These are phyloP conservation scores for Nothocercus julius DNA, from an alignment of 2,113 vertebrate species.

Conservation along the genomic window DNA sequence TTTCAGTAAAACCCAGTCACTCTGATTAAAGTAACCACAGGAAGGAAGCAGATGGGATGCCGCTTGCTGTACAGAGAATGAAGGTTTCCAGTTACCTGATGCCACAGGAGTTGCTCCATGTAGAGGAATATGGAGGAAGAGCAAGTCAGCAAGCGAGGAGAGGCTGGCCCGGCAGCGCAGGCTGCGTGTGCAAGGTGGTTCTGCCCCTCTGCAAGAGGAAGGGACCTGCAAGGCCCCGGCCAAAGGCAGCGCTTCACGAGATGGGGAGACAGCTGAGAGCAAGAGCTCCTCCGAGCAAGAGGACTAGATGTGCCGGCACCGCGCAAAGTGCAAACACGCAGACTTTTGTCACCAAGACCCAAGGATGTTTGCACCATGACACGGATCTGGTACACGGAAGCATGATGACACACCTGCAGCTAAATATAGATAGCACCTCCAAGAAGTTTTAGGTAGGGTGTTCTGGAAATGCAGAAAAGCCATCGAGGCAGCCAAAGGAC, in stretches of 20 bases:
- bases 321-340: rapidly evolving
- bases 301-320: neutral
- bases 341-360: neutral
- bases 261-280: neutral
- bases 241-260: rapidly evolving
- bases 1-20: conserved; percentile 76
- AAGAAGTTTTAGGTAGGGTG: neutral
- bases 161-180: rapidly evolving
- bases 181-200: neutral
- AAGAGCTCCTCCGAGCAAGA: neutral
- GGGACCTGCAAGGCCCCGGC: neutral
- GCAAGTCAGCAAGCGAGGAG: rapidly evolving
- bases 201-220: rapidly evolving
- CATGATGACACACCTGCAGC: rapidly evolving
- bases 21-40: conserved; percentile 66
- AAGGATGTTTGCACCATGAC: rapidly evolving
- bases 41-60: conserved; percentile 72
- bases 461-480: neutral
- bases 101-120: neutral
- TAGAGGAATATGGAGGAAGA: neutral
- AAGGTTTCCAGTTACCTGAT: conserved; percentile 66
- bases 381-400: neutral
- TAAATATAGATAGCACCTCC: rapidly evolving
- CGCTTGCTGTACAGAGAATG: neutral
- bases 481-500: neutral